phyloP scores from a whole-genome alignment of 2,797 vertebrate genomes.

The Hydrocynus forskahlii region DNA sequence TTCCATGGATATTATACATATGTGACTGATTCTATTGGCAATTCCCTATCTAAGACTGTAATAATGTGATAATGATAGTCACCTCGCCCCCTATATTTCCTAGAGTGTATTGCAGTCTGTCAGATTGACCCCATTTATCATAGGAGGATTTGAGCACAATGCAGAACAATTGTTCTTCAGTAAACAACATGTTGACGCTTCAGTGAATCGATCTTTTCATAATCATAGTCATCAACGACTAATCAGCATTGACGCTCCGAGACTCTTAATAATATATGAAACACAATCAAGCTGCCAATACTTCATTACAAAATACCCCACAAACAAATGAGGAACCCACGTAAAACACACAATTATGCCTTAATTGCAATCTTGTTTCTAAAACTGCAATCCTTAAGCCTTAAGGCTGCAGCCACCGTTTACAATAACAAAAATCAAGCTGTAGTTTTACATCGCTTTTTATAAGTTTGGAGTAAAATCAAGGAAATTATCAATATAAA shows the following conservation, averaged over 20 bases:
- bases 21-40: too few species aligned
- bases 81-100: neutral
- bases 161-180: neutral
- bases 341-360: slow-evolving; percentile 4
- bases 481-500: too few species aligned
- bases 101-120: neutral
- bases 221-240: neutral
- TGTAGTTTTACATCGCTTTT: neutral
- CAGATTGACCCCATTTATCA: neutral
- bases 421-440: neutral
- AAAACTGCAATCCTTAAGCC: neutral
- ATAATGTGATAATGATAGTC: neutral
- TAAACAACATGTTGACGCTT: neutral
- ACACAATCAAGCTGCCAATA: slow-evolving; percentile 19
- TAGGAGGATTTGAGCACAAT: neutral
- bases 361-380: neutral
- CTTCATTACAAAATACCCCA: neutral
- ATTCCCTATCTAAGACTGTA: too few species aligned
- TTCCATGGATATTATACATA: neutral
- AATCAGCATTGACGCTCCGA: neutral
- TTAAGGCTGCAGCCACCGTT: neutral
- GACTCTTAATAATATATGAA: neutral
- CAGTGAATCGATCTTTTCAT: neutral
- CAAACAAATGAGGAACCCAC: neutral
- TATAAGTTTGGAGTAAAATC: too few species aligned